Conservation (phyloP, 2,888 invertebrate species). For the Choristoneura rosaceana region DNA sequence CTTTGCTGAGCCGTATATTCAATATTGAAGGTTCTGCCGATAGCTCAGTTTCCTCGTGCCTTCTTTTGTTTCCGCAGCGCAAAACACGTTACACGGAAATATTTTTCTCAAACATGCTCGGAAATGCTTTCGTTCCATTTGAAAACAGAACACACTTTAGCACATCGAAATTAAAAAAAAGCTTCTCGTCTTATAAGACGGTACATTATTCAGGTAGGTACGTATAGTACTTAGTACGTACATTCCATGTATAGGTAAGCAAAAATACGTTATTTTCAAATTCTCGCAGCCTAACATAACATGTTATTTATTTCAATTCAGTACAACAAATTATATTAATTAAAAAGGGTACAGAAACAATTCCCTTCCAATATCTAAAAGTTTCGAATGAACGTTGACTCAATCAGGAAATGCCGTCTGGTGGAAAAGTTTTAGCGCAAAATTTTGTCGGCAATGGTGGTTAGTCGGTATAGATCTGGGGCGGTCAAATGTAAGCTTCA, state of each 20-base stretch:
- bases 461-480: neutral
- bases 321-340: neutral
- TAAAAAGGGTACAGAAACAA: neutral
- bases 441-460: neutral
- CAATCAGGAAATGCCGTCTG: constrained; percentile 5
- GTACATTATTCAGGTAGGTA: too few species aligned
- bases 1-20: constrained; percentile 18
- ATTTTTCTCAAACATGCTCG: too few species aligned
- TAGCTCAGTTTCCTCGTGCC: constrained; percentile 1
- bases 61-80: neutral
- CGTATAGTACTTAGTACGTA: too few species aligned
- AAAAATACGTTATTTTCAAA: too few species aligned
- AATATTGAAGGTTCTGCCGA: constrained; percentile 16
- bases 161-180: too few species aligned
- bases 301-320: neutral
- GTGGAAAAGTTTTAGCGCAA: neutral
- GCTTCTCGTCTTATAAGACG: too few species aligned
- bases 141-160: too few species aligned
- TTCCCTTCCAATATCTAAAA: neutral
- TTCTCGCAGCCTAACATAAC: neutral
- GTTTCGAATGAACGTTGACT: constrained; percentile 3
- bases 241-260: too few species aligned
- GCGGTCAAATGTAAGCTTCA: neutral
- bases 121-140: too few species aligned
- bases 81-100: neutral